A percentile compares a stretch with the other conserved stretches of the same genome.
These are phyloP conservation scores for Tribolium freemani DNA, from an alignment of 2,888 invertebrate genomes.

Conservation along the genomic window DNA sequence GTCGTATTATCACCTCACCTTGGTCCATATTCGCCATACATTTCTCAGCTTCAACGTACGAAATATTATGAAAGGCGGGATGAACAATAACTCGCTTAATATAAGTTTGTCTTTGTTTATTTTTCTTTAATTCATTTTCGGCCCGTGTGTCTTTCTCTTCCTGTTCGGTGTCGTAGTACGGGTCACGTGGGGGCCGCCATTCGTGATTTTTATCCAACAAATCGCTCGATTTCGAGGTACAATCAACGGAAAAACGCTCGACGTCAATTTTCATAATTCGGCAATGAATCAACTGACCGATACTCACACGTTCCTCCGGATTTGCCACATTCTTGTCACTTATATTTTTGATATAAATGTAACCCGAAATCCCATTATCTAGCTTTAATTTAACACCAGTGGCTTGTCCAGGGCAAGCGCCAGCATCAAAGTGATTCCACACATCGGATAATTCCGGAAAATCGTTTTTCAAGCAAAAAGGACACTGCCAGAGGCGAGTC, in stretches of 20 bases:
- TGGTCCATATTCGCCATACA: conserved; percentile 93
- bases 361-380: conserved; percentile 91
- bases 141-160: conserved; percentile 85
- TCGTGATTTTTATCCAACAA: conserved; percentile 90
- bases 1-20: conserved; percentile 96
- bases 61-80: conserved; percentile 97
- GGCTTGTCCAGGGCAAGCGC: conserved; percentile 95
- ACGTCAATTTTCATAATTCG: conserved; percentile 96
- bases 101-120: conserved; percentile 87
- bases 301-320: conserved; percentile 91
- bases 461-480: conserved; percentile 95
- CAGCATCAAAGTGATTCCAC: conserved; percentile 98
- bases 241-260: conserved; percentile 92
- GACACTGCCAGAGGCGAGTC: conserved; percentile 97
- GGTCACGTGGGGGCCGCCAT: conserved; percentile 90
- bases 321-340: conserved; percentile 94
- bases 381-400: conserved; percentile 90
- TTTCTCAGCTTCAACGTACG: conserved; percentile 92
- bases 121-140: conserved; percentile 86
- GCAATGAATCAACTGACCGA: conserved; percentile 87
- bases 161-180: conserved; percentile 89
- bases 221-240: conserved; percentile 94
- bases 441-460: conserved; percentile 97
- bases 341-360: conserved; percentile 93
- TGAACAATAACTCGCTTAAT: conserved; percentile 98